Conservation (phyloP, 2,888 invertebrate genomes). For the Volucella inanis region DNA sequence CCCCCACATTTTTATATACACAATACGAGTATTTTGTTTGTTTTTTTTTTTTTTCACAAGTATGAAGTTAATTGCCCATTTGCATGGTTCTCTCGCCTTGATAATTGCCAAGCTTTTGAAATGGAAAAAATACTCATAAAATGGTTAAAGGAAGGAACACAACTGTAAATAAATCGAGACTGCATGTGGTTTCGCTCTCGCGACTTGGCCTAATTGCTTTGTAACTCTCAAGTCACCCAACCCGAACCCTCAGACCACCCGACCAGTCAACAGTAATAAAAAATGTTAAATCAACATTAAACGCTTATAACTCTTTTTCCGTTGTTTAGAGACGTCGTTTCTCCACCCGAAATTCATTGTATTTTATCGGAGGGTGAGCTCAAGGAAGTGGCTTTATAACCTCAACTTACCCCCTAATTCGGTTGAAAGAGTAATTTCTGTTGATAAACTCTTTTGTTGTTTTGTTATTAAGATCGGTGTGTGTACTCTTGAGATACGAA, state of each 20-base stretch:
- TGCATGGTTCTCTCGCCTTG: conserved; percentile 44
- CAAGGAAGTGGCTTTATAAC: neutral
- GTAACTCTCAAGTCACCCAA: neutral
- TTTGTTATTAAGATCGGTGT: conserved; percentile 10
- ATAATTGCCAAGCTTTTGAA: conserved; percentile 31
- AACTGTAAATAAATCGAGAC: conserved; percentile 32
- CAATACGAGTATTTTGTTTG: neutral
- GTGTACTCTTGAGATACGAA: conserved; percentile 29
- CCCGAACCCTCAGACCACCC: neutral
- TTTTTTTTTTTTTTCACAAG: conserved; percentile 15
- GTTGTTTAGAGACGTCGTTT: conserved; percentile 25
- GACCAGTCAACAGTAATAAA: neutral
- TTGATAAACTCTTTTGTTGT: conserved; percentile 52
- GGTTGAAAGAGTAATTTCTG: conserved; percentile 31
- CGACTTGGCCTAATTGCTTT: conserved; percentile 57
- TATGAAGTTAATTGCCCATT: conserved; percentile 51
- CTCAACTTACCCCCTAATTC: neutral
- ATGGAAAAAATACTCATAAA: neutral
- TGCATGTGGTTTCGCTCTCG: conserved; percentile 48
- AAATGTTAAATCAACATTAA: conserved; percentile 51
- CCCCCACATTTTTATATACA: neutral
- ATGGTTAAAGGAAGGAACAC: neutral
- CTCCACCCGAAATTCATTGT: conserved; percentile 24
- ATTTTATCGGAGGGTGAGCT: neutral
- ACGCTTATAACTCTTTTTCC: conserved; percentile 51